Base-by-base conservation (phyloP, 2,797 vertebrate species). In the Monodelphis domestica region DNA sequence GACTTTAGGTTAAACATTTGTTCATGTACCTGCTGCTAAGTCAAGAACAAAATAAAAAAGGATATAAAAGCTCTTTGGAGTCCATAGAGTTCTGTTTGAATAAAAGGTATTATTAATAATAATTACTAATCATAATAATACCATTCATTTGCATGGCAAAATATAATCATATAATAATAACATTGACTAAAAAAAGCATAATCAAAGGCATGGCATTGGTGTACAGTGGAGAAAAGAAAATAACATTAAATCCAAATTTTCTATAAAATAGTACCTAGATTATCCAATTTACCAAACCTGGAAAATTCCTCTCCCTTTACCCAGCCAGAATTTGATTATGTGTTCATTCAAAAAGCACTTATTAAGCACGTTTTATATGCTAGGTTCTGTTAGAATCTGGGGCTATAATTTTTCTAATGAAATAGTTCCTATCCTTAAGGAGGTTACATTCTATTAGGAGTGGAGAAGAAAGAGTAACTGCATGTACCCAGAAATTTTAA, bases 1-100 rank as follows among this genome's bases (percentile, higher is more conserved):
- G 52, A 92, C 30, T 78, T 12, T 17, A 63, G 90, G 55, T 94
- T 92, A 93, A 94, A 59, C 93, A 88, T 90, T 33, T 87, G 3
- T 38, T 94, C 87, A 55, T 94, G 33, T 53, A 89, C 12, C 50
- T 87, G 21, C 55, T 56, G 54, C 59, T 45, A 91, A 87, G 57
- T 90, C 57, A 95, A 90, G 33, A 14, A 57, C n/a, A 78, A 94
- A 87, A 87, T 45, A 96, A 55, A 88, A 91, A 70, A 55, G 93
- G 57, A 89, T 45, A 30, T 94, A 55, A 88, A 91, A 93, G 59
- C 55, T 59, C 53, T 93, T 50, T 88, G 54, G 78, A 94, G 95
- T 70, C 17, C 33, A 29, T 55, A 54, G 90, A 93, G 54, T 57
- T 57, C 0, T 90, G 26, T 87, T 70, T 78, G 17, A 78, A 78